These are phyloP conservation scores for Merops nubicus DNA, from an alignment of 2,113 vertebrate species.

Conservation along the genomic window DNA sequence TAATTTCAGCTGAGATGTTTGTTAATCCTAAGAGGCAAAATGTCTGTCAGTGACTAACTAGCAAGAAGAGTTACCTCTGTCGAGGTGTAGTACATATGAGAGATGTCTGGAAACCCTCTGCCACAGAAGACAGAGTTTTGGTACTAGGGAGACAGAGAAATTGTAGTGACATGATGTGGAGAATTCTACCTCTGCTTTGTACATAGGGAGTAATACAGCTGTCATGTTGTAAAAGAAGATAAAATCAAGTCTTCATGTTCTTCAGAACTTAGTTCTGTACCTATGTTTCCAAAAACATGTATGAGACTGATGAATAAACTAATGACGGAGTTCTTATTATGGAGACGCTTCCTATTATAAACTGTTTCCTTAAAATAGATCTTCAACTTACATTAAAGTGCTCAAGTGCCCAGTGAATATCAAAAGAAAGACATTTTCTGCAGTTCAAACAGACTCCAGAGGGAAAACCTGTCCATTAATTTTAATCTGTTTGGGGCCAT, in stretches of 20 bases:
- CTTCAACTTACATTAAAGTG: background rate
- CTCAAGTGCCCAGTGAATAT: background rate
- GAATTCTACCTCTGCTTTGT: background rate
- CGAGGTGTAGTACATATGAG: background rate
- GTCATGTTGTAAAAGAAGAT: background rate
- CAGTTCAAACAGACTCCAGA: background rate
- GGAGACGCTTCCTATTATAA: background rate
- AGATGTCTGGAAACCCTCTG: rapidly evolving
- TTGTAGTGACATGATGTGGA: background rate
- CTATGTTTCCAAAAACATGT: background rate
- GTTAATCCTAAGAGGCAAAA: background rate
- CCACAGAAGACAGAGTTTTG: background rate
- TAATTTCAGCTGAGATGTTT: background rate
- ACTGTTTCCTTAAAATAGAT: background rate
- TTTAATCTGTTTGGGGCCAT: background rate
- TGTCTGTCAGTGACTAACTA: background rate
- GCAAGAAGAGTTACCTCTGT: background rate
- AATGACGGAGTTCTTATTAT: background rate
- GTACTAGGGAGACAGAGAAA: background rate
- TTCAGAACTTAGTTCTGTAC: background rate
- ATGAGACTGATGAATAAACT: background rate
- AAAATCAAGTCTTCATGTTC: background rate
- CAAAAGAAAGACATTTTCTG: background rate
- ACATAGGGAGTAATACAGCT: background rate
- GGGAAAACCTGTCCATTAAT: background rate